Evolutionary conservation across 1,140 invertebrate genomes (phyloP), one percentile per base, ranked within the genome.

Genomic region (Nephila pilipes): DNA sequence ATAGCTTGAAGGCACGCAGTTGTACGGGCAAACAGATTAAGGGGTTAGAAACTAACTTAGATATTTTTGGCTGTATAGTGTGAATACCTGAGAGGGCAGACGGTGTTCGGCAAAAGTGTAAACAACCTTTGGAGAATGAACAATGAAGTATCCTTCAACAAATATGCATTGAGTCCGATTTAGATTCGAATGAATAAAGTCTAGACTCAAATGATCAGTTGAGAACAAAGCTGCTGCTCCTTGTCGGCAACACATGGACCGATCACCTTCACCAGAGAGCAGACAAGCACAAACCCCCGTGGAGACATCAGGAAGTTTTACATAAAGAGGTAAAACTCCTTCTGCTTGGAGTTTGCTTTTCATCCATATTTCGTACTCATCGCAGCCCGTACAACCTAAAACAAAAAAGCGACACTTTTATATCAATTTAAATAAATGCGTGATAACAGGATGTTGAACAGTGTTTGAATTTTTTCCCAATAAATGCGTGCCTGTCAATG

Each of bases 261-360:
- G 14, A 0, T 91, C 25, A 22, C 58, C 58, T 25, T 55, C 55
- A 0, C 29, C 12, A 1, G 54, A 83, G 5, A 91, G 79, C 6
- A 91, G 58, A 32, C 90, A 91, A 16, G 58, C 90, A 25, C 90
- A 91, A 0, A 85, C 20, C 0, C 90, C 90, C 6, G 90, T 91
- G 4, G 16, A 25, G 0, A 25, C n/a, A 4, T 36, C n/a, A 18
- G 79, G 32, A 25, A 46, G 6, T 38, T n/a, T 38, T 29, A 65
- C 32, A 54, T 83, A 91, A 1, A 81, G 54, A 12, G 90, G 80
- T 1, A 29, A 25, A 2, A 91, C 90, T 10, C 75, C 57, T 29
- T 91, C 80, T 46, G 79, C 5, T 16, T 38, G 12, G 25, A 91
- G 80, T 38, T 83, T 60, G 12, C 20, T 29, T 16, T 36, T 12